Conservation (phyloP, 2,888 invertebrate genomes). For the Machimus rusticus region DNA sequence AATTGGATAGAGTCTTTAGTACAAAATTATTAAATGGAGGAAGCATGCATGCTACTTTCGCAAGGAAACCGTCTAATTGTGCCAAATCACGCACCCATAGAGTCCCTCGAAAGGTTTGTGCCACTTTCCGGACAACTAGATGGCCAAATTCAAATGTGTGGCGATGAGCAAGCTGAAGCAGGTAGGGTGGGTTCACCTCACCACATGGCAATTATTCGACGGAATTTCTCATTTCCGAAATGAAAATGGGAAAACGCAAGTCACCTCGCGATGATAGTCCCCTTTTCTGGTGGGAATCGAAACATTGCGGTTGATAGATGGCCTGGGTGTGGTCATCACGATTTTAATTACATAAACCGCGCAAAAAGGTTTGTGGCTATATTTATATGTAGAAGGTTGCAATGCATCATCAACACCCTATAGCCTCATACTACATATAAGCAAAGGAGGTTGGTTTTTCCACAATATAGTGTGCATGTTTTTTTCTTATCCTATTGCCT, state of each 20-base stretch:
- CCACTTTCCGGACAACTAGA: neutral
- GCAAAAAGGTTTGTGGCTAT: neutral
- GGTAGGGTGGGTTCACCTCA: neutral
- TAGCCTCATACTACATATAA: neutral
- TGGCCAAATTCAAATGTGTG: neutral
- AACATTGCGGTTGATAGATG: neutral
- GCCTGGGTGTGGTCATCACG: neutral
- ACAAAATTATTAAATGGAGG: neutral
- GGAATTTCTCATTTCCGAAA: neutral
- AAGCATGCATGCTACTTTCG: neutral
- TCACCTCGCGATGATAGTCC: neutral
- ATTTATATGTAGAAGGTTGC: neutral
- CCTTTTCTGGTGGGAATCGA: neutral
- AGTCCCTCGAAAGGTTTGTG: neutral
- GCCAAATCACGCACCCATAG: neutral
- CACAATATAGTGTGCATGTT: neutral
- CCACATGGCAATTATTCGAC: neutral
- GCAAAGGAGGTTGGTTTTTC: neutral
- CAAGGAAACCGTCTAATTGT: neutral
- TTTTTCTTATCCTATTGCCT: too few species aligned
- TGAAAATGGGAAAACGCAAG: neutral
- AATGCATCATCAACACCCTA: neutral
- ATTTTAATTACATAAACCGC: neutral
- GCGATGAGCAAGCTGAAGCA: neutral
- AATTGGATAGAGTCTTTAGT: neutral